Percentiles rank a stretch among this genome's conserved stretches.
Conservation (phyloP, 2,888 invertebrate genomes). For the Drosophila niveifrons region DNA sequence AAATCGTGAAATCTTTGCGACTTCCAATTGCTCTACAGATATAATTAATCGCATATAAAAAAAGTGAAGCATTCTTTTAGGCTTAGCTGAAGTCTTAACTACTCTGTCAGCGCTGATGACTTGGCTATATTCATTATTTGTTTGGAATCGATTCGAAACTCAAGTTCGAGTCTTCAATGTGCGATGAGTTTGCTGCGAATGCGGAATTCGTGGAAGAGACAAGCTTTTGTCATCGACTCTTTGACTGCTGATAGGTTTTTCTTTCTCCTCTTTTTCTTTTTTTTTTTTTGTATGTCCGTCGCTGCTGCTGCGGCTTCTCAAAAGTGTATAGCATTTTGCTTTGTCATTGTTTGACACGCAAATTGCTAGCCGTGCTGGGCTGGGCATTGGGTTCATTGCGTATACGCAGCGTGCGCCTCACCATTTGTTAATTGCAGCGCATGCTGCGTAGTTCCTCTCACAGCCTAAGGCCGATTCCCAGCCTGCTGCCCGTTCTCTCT, state of each 20-base stretch:
- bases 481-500: neutral
- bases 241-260: constrained; percentile 20
- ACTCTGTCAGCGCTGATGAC: neutral
- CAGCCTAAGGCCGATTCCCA: constrained; percentile 41
- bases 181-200: neutral
- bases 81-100: neutral
- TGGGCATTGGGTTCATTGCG: constrained; percentile 41
- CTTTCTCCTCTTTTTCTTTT: neutral
- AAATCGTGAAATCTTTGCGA: neutral
- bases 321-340: constrained; percentile 36
- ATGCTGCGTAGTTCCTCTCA: neutral
- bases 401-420: constrained; percentile 39
- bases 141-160: neutral
- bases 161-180: neutral
- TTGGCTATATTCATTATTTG: neutral
- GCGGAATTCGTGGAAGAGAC: constrained; percentile 3
- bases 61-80: neutral
- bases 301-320: neutral
- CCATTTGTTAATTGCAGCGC: constrained; percentile 51
- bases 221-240: constrained; percentile 17
- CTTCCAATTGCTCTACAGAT: neutral
- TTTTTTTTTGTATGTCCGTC: neutral
- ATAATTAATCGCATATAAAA: neutral
- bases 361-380: constrained; percentile 44
- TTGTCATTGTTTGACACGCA: constrained; percentile 57